Evolutionary conservation across 2,888 invertebrate species (phyloP).

Genomic region (Neoitamus cyanurus): DNA sequence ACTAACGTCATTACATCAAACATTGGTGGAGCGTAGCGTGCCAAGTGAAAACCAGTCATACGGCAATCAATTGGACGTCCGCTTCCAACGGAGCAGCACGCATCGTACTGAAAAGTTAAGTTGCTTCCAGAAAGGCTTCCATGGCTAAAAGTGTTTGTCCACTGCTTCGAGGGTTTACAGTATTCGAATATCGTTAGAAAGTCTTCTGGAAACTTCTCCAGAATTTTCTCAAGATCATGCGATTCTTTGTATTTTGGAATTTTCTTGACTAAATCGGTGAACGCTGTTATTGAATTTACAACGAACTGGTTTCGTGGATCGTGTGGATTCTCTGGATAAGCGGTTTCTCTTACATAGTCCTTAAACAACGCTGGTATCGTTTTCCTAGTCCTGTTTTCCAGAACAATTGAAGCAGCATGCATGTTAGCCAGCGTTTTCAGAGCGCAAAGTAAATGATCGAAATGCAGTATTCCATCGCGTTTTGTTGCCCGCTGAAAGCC

Average conservation of each 20-base stretch:
- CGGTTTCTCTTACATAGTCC: conserved; percentile 62
- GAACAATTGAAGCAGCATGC: conserved; percentile 66
- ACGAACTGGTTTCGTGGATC: conserved; percentile 59
- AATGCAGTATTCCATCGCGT: conserved; percentile 61
- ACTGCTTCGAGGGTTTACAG: conserved; percentile 61
- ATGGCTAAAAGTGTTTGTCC: conserved; percentile 65
- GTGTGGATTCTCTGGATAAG: conserved; percentile 59
- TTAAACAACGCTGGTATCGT: conserved; percentile 58
- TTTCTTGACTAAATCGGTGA: conserved; percentile 59
- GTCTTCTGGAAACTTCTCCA: conserved; percentile 56
- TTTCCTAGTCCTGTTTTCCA: conserved; percentile 58
- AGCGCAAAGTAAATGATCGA: conserved; percentile 64
- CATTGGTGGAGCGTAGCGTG: conserved; percentile 75
- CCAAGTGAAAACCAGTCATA: conserved; percentile 77
- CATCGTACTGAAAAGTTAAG: conserved; percentile 63
- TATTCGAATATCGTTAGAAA: conserved; percentile 60
- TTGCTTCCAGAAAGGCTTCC: conserved; percentile 68
- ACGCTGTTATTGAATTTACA: conserved; percentile 58
- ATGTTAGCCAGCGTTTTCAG: conserved; percentile 64
- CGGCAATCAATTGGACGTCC: conserved; percentile 70
- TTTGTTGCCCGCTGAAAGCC: conserved; percentile 60
- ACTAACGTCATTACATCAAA: conserved; percentile 71
- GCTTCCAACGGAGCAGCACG: conserved; percentile 56
- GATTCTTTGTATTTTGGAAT: conserved; percentile 60
- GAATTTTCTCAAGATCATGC: conserved; percentile 56